Base-by-base conservation (phyloP, 2,888 invertebrate species). In the Brachypterus glaber region DNA sequence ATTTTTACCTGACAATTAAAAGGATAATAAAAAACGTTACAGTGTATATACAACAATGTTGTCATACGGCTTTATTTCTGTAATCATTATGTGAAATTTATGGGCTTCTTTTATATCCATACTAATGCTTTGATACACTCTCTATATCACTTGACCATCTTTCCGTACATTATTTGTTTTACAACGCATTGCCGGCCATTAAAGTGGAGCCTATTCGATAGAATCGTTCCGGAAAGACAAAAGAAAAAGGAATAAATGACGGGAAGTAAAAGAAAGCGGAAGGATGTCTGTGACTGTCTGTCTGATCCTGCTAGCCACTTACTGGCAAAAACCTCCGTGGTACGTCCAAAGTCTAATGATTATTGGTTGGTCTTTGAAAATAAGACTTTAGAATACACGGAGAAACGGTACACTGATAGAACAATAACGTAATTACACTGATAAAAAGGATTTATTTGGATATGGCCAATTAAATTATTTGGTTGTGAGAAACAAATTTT, bases 191-290 rank as follows among this genome's bases (percentile, higher is more conserved):
- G 43, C 42, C 35, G 30, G 40, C 49, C 49, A 49, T 52, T 52
- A 51, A 44, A 36, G 41, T 40, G 40, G 42, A 41, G 46, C 48
- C 44, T 40, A 46, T 40, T 48, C 43, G 48, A 50, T 48, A 46
- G 48, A 49, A 50, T 49, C 45, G 45, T 38, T 48, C 48, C 45
- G 27, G 44, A 51, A 47, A 54, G 51, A 53, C 52, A 53, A 53
- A 50, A 50, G 50, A 49, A 53, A 52, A 49, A 52, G 51, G 53
- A 51, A 55, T 55, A 55, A 57, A 55, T 55, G 55, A 50, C 54
- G 49, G 57, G 54, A 54, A 54, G 50, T 35, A 37, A 37, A 48
- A 47, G 50, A 43, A 45, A 50, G 39, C 54, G 57, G 55, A 55
- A 54, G 54, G 48, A 53, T 50, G 47, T 48, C 45, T 51, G 52